Conservation (phyloP, 2,113 vertebrate species). For the Aplodontia rufa region DNA sequence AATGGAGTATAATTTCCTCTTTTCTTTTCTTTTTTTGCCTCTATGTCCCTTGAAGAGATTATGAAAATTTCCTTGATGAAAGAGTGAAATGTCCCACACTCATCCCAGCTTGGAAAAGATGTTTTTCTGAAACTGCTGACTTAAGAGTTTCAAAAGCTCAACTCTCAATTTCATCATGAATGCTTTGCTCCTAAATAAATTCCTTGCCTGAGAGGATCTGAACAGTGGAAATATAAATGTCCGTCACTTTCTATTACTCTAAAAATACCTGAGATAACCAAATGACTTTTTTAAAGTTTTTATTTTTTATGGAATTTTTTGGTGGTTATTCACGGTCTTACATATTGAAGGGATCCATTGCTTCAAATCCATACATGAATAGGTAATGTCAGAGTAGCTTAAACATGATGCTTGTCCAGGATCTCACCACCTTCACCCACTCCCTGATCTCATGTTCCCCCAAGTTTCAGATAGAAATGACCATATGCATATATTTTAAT, state of each 20-base stretch:
- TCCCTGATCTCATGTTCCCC: too few species aligned
- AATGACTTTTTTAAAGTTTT: too few species aligned
- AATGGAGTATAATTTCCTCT: background rate
- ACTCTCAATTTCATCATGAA: conserved; percentile 1
- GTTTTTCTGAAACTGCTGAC: background rate
- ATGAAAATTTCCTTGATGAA: background rate
- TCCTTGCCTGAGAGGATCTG: background rate
- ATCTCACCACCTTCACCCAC: too few species aligned
- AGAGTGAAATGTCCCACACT: background rate
- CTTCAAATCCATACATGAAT: too few species aligned
- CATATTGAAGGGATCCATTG: too few species aligned
- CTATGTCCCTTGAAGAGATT: background rate
- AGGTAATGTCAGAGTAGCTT: too few species aligned
- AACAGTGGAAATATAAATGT: background rate
- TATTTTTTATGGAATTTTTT: too few species aligned
- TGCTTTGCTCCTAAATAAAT: background rate
- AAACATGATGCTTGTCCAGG: too few species aligned
- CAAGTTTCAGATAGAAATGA: too few species aligned
- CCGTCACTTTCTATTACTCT: background rate
- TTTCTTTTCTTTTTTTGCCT: background rate
- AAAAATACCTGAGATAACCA: background rate
- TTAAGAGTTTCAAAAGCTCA: background rate
- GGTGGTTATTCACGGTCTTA: too few species aligned
- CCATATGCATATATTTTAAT: too few species aligned
- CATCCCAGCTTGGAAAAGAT: background rate